Percentiles rank a stretch among this genome's conserved stretches.
Conservation (phyloP, 2,888 invertebrate species). For the Ptychoptera albimana region DNA sequence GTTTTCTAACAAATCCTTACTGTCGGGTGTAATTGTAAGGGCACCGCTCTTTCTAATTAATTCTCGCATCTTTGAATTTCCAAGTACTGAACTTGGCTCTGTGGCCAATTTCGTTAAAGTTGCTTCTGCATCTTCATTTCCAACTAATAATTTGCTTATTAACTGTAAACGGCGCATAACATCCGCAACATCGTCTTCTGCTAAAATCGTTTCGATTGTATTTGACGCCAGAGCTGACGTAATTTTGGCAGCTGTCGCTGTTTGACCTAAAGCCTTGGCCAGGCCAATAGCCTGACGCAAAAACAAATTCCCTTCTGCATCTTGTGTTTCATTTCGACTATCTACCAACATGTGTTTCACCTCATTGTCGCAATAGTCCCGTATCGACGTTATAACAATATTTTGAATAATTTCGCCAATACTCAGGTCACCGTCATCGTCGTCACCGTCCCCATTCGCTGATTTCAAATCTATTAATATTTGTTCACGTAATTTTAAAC, state of each 20-base stretch:
- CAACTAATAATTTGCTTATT: slow-evolving; percentile 53
- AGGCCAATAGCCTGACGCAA: slow-evolving; percentile 19
- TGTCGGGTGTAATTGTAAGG: slow-evolving; percentile 49
- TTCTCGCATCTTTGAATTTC: slow-evolving; percentile 51
- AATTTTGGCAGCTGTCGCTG: background rate
- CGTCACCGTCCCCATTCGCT: background rate
- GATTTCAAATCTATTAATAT: too few species aligned
- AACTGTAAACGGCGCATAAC: background rate
- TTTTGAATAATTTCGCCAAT: too few species aligned
- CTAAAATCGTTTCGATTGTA: slow-evolving; percentile 16
- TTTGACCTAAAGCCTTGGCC: slow-evolving; percentile 51
- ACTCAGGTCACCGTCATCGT: background rate
- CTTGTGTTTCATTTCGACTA: slow-evolving; percentile 12
- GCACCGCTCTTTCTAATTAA: slow-evolving; percentile 58
- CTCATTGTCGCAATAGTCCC: slow-evolving; percentile 8
- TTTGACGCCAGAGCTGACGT: slow-evolving; percentile 37
- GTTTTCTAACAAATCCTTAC: slow-evolving; percentile 37
- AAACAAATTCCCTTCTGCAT: too few species aligned
- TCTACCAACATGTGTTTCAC: slow-evolving; percentile 8
- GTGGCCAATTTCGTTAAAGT: slow-evolving; percentile 46
- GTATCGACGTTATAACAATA: too few species aligned
- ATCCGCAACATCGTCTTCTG: background rate
- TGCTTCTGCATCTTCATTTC: slow-evolving; percentile 42
- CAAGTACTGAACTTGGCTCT: slow-evolving; percentile 48
- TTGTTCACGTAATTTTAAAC: too few species aligned